Percentiles rank a stretch among this genome's conserved stretches.
Evolutionary conservation across 2,888 invertebrate genomes (phyloP).

Genomic region (Phrixothrix hirtus): DNA sequence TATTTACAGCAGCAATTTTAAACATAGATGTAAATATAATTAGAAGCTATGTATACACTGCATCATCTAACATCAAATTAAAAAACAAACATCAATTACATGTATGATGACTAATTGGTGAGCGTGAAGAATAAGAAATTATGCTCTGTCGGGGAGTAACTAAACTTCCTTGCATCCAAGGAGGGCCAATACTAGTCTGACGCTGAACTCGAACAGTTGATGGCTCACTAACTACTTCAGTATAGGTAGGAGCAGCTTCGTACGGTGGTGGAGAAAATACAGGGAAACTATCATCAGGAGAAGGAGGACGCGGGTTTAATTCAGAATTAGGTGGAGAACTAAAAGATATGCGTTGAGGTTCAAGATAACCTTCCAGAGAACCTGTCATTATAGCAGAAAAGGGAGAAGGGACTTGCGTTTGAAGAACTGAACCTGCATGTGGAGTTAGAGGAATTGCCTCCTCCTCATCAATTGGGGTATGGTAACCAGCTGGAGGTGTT

Average conservation of each 20-base stretch:
- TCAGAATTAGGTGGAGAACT: constrained; percentile 78
- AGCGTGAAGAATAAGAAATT: constrained; percentile 76
- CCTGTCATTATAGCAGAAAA: constrained; percentile 84
- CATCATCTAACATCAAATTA: constrained; percentile 9
- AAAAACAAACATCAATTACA: constrained; percentile 66
- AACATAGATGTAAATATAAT: background rate
- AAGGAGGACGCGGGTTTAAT: constrained; percentile 66
- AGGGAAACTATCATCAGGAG: constrained; percentile 81
- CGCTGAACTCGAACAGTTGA: constrained; percentile 47
- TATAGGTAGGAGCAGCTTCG: constrained; percentile 55
- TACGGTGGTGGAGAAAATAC: constrained; percentile 83
- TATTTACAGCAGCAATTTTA: constrained; percentile 16
- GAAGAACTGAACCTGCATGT: constrained; percentile 60
- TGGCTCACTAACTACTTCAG: constrained; percentile 49
- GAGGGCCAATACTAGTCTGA: constrained; percentile 59
- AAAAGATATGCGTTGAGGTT: constrained; percentile 80
- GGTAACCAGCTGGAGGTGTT: constrained; percentile 71
- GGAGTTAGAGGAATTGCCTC: constrained; percentile 58
- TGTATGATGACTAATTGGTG: constrained; percentile 83
- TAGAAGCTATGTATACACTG: constrained; percentile 22
- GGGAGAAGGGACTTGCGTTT: constrained; percentile 68
- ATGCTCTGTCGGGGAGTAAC: constrained; percentile 73
- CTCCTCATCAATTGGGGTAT: constrained; percentile 70
- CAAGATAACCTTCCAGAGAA: constrained; percentile 83
- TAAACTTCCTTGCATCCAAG: constrained; percentile 59